Evolutionary conservation across 2,888 invertebrate genomes (phyloP), one percentile per base, ranked within the genome.

Genomic region (Lepeophtheirus nordmannii): DNA sequence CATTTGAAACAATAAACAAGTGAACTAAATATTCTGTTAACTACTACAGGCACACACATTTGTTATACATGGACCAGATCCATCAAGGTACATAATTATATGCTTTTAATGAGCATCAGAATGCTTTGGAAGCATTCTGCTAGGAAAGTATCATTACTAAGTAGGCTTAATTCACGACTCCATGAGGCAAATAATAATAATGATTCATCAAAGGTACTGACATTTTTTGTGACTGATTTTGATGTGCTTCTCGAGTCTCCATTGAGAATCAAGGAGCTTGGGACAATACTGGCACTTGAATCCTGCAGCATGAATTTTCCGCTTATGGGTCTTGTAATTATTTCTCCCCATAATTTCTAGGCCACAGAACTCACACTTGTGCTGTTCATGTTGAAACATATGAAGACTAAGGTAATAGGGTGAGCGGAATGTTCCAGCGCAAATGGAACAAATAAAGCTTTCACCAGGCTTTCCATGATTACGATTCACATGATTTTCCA

Each of bases 351-450:
- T 17, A 17, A 46, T 14, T 46, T 46, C 53, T 17, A 46, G 8
- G 8, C 53, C 53, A 46, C 53, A 46, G 53, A 46, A 46, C 53
- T 46, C 53, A 46, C 53, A 46, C 53, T 46, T 46, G 53, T 46
- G 53, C 1, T 46, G n/a, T 17, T 46, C 53, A 17, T 46, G 53
- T 17, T 46, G 14, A 46, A 46, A 46, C 53, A 46, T 46, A 17
- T 46, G 53, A 5, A 46, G 53, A 46, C 53, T 46, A 14, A 46
- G 53, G 8, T 46, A 46, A 17, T 46, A 46, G 5, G 53, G 53
- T 14, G 53, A 46, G 53, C 53, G 53, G 17, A 46, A 46, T 17
- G 53, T 46, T 17, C 53, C 53, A n/a, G 53, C 53, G 17, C 53
- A 46, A 3, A 46, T 46, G 8, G 53, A 46, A 17, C 53, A 46